phyloP scores from a whole-genome alignment of 1,140 invertebrate genomes.

The Rhyacophila brunnea region DNA sequence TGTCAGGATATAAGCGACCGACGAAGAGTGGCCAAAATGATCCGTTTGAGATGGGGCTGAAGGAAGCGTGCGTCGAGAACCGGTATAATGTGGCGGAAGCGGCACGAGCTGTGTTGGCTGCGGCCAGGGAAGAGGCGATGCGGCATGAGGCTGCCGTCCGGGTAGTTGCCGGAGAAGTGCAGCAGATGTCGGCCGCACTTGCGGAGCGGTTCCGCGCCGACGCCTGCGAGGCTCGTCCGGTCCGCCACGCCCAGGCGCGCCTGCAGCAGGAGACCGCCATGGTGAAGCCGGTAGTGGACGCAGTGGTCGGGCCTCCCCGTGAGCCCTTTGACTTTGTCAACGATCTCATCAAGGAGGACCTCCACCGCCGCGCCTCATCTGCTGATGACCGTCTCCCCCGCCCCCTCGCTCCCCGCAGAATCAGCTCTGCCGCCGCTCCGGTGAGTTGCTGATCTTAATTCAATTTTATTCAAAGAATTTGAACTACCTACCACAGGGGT shows the following conservation, averaged over 20 bases:
- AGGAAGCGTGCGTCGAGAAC: conserved; percentile 6
- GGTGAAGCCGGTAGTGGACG: conserved; percentile 18
- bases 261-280: conserved; percentile 4
- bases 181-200: conserved; percentile 46
- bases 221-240: neutral
- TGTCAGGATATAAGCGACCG: conserved; percentile 42
- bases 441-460: conserved; percentile 1
- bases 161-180: conserved; percentile 48
- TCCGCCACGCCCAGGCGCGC: neutral
- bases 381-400: too few relatives aligned
- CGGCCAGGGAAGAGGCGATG: conserved; percentile 46
- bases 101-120: conserved; percentile 43
- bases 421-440: conserved; percentile 4
- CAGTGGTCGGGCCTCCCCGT: neutral
- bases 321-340: conserved; percentile 32
- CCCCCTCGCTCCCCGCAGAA: conserved; percentile 14
- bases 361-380: neutral
- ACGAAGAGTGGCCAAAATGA: conserved; percentile 45
- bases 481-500: too few relatives aligned
- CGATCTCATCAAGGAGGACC: conserved; percentile 26
- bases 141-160: conserved; percentile 46
- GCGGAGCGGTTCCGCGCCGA: conserved; percentile 40
- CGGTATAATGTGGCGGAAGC: conserved; percentile 35
- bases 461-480: too few relatives aligned
- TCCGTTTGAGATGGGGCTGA: conserved; percentile 37